Base-by-base conservation (phyloP, 2,888 invertebrate genomes). In the Clanis bilineata region DNA sequence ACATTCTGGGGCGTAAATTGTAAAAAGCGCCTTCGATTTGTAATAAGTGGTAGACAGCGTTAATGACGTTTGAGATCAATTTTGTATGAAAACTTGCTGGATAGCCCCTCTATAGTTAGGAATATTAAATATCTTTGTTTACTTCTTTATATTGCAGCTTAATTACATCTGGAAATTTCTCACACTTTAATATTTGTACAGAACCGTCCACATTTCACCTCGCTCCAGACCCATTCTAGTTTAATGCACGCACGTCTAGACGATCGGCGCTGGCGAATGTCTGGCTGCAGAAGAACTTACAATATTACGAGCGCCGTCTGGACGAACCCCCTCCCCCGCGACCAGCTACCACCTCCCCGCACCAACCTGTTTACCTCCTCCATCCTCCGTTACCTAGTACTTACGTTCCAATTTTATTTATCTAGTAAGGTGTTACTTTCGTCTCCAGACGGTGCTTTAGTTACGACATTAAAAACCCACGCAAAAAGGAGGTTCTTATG, bases 211-310 rank as follows among this genome's bases (percentile, higher is more conserved):
- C 12, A 12, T 36, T 15, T 47, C 47, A 15, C 7, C 28, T 51
- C 47, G 4, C 12, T 23, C 10, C n/a, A 25, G 38, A 15, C 22
- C 36, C 22, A 67, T 66, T 61, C 56, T 63, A 70, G 66, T 77
- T 75, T 69, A 73, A 69, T 71, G 64, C 70, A 82, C 79, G 80
- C 76, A 76, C 59, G 85, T 85, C 84, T 85, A 85, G 85, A 85
- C 82, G 68, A 63, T 12, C 36, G 56, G 9, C 58, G 61, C 60
- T 43, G 22, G 22, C 45, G 39, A 39, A n/a, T 15, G 39, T 39
- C 7, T 41, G 41, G 18, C 41, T 41, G 18, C 41, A 41, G 41
- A 18, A 39, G 39, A 51, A 41, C 51, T 18, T 51, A 39, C 45
- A 67, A 66, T 64, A 66, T 70, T 51, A 55, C 44, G 58, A 57